Evolutionary conservation across 2,888 invertebrate genomes (phyloP).

Genomic region (Cordilura impudica): DNA sequence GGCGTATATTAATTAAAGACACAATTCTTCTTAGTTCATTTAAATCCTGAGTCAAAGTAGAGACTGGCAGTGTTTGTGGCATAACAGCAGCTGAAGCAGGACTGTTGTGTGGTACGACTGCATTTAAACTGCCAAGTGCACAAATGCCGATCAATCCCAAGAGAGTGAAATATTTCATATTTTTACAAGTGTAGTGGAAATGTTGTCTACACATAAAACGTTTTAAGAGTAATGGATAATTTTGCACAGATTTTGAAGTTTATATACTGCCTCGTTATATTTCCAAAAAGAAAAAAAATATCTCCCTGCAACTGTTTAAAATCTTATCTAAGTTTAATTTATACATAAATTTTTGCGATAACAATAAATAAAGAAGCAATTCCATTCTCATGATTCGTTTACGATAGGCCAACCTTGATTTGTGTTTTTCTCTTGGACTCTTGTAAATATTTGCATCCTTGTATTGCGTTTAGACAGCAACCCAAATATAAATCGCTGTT

Average conservation of each 20-base stretch:
- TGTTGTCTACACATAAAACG: neutral
- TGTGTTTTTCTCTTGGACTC: too few relatives aligned
- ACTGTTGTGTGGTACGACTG: neutral
- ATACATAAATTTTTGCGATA: neutral
- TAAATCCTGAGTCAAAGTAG: constrained; percentile 53
- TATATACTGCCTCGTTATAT: neutral
- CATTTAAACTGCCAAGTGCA: neutral
- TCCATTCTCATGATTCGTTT: neutral
- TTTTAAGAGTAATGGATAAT: neutral
- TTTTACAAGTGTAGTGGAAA: neutral
- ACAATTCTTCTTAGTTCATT: constrained; percentile 47
- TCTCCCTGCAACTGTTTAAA: neutral
- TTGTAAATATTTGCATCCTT: too few relatives aligned
- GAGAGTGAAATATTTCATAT: constrained; percentile 22
- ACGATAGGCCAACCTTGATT: too few relatives aligned
- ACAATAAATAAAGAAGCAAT: neutral
- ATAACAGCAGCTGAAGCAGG: constrained; percentile 11
- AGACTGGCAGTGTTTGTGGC: neutral
- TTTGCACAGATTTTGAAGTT: neutral
- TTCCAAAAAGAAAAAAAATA: neutral
- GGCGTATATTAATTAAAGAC: constrained; percentile 64
- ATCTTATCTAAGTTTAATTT: neutral
- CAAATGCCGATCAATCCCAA: constrained; percentile 9
- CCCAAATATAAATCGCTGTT: too few relatives aligned
- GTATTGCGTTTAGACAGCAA: too few relatives aligned